Base-by-base conservation (phyloP, 35 echinoderm and acorn worm species). In the Apostichopus californicus region DNA sequence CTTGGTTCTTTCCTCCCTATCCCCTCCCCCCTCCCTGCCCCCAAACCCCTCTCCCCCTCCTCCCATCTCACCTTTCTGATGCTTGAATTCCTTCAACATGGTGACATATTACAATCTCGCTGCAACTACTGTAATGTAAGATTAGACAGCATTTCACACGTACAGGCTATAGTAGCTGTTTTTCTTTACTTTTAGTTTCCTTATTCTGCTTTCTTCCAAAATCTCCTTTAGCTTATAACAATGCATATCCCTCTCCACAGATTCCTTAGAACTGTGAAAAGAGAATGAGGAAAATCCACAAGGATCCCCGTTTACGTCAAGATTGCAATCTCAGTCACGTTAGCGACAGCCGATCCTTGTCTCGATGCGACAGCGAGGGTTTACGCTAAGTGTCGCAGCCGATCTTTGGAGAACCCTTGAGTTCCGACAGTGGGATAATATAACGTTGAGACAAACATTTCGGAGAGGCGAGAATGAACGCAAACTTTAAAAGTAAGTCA, bases 351-450 rank as follows among this genome's bases (percentile, higher is more conserved):
- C 57, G 23, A 57, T 57, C 57, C 53, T 18, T 58, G 55, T 58
- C 53, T 55, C 12, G 3, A 0, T 84, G 54, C 53, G 22, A 84
- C 15, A 84, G 81, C 22, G 81, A 21, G 81, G 81, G 53, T 57
- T 84, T 56, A n/a, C 54, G 55, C 22, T 57, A 21, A 58, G 54
- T 84, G 81, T 84, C 8, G 17, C 81, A 15, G 11, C 55, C 54
- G 57, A 57, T 84, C 54, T 84, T 84, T 84, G 15, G 55, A 84
- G 81, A 57, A 84, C 81, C 55, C 81, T 84, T 84, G 23, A 84
- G 14, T 84, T 54, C 9, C 81, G 23, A 24, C 55, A 11, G 53
- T 57, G 55, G 54, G 55, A 84, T 84, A 58, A 56, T 84, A 61
- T 84, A 84, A 84, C 5, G 81, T 22, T 15, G 54, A 58, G 14